Evolutionary conservation across 1,140 invertebrate species (phyloP), one percentile per base, ranked within the genome.

Genomic region (Leptinotarsa undecemlineata): DNA sequence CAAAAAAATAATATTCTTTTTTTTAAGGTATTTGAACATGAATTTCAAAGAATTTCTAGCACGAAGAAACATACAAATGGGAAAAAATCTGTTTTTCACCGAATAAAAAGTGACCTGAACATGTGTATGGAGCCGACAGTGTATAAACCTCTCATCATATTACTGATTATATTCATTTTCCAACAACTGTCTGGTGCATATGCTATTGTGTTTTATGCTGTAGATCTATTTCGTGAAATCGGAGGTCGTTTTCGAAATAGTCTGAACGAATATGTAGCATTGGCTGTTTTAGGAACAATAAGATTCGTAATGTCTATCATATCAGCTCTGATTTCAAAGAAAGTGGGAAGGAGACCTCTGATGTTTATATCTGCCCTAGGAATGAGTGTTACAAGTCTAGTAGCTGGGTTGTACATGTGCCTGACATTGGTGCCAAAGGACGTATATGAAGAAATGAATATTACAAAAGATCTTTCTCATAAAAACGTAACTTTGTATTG

Each of bases 191-290:
- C 88, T 3, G 90, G 90, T 14, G 84, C 85, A 48, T 91, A 93
- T 82, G 89, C 90, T 1, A 86, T 93, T 3, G 90, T 92, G 76
- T 92, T 92, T 79, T 93, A 92, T 79, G 89, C 91, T 0, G 88
- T 90, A 3, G 87, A 89, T 3, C 86, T 90, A 70, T 91, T 90
- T 74, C 76, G 84, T 23, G 81, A 86, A 76, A 82, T 89, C 15
- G 86, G 86, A 3, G 86, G 85, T 3, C 80, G 83, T 15, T 85
- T 88, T 17, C 83, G 86, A 4, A 76, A 77, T 20, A 83, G 81
- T 23, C 81, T 86, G 5, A 81, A 87, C 74, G 86, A 87, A 70
- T 88, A 87, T 77, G 81, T 84, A 0, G 86, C 87, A 4, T 75
- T 89, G 13, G 82, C 89, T 3, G 71, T 88, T 6, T 78, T 90